These are phyloP conservation scores for Propithecus perrieri DNA, from an alignment of 2,797 vertebrate genomes.

Conservation along the genomic window DNA sequence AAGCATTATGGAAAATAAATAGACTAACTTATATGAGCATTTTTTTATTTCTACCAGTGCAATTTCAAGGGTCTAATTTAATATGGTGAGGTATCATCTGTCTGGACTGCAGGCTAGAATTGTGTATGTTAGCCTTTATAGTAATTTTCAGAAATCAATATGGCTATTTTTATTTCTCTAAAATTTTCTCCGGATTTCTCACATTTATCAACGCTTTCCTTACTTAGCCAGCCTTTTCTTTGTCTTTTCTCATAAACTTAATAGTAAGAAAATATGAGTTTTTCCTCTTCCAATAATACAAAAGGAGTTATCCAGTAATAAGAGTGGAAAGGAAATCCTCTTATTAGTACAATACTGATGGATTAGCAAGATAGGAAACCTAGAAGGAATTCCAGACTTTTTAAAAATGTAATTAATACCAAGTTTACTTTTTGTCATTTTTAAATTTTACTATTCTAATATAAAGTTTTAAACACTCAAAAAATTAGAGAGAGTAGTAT, in stretches of 20 bases:
- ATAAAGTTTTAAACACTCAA: neutral
- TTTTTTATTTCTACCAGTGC: neutral
- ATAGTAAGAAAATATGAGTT: neutral
- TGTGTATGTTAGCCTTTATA: neutral
- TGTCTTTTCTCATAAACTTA: neutral
- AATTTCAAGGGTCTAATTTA: constrained; percentile 2
- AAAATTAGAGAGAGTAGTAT: neutral
- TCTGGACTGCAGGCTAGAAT: neutral
- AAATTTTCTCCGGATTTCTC: neutral
- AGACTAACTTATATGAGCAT: neutral
- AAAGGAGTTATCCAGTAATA: neutral
- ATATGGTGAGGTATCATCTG: neutral
- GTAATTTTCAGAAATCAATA: constrained; percentile 40
- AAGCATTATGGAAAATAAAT: neutral
- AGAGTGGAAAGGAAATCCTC: neutral
- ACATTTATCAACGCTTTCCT: neutral
- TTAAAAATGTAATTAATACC: neutral
- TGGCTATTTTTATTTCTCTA: neutral
- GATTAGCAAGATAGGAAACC: neutral
- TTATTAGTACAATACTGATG: neutral
- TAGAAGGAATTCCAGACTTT: neutral
- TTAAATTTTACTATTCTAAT: constrained; percentile 5
- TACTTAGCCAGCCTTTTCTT: neutral
- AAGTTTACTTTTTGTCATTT: neutral
- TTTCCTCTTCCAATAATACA: neutral